These are phyloP conservation scores for Butastur rufipennis DNA, from an alignment of 2,113 vertebrate species.

Conservation along the genomic window DNA sequence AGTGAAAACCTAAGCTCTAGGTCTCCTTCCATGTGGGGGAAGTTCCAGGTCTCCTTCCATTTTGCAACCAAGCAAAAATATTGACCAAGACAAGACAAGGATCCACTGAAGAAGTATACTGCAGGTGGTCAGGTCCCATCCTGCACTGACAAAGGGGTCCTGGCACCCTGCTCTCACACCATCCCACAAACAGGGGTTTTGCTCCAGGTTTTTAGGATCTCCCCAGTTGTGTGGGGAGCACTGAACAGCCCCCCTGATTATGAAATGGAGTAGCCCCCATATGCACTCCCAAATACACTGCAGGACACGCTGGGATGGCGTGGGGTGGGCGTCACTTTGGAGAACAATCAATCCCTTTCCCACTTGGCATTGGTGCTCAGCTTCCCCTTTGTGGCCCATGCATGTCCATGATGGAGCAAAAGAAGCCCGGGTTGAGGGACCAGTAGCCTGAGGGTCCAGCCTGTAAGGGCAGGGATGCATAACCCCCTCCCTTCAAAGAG, in stretches of 20 bases:
- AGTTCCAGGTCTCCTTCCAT: neutral
- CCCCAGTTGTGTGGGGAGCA: neutral
- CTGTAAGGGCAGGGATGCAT: neutral
- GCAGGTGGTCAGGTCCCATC: neutral
- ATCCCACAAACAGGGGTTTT: fast-evolving
- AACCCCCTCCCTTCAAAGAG: neutral
- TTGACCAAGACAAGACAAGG: neutral
- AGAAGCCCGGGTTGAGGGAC: neutral
- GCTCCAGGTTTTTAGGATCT: neutral
- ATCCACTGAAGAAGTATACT: neutral
- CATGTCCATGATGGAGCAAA: neutral
- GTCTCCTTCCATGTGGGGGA: neutral
- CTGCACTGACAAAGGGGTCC: neutral
- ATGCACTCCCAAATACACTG: too few relatives aligned
- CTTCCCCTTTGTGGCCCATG: fast-evolving
- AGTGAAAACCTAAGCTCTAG: neutral
- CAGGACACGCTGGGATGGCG: neutral
- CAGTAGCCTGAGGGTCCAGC: neutral
- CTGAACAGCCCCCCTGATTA: neutral
- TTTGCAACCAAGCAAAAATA: fast-evolving
- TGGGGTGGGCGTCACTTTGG: neutral
- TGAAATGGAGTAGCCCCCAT: neutral
- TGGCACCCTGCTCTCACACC: neutral
- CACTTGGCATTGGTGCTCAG: neutral
- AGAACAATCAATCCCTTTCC: neutral